Base-by-base conservation (phyloP, 2,113 vertebrate genomes). In the Myotis brandtii region DNA sequence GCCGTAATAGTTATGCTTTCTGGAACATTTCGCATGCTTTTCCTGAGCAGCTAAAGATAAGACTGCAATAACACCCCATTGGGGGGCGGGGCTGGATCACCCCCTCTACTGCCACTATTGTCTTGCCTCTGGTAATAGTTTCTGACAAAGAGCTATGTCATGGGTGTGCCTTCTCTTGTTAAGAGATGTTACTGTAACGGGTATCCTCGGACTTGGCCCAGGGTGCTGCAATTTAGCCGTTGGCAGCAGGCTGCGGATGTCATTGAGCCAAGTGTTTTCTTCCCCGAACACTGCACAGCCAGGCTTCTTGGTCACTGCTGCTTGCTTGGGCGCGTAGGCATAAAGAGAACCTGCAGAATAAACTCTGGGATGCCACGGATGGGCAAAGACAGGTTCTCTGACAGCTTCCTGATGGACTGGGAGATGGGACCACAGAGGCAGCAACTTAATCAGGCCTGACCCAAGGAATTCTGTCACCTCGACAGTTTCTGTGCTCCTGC, bases 161-260 rank as follows among this genome's bases (percentile, higher is more conserved):
- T 50, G 86, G 89, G 34, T 1, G 7, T 23, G 70, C 12, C 59
- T 48, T 76, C 80, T 93, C 76, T 73, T 90, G 16, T 67, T 83
- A 82, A 85, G 91, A 69, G 34, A 37, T 82, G 72, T 96, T 77
- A 40, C 59, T 82, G 27, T 93, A 92, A 85, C 13, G 77, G 66
- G 64, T 90, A 30, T 86, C 46, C 27, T 86, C 16, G 14, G 17
- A 30, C 54, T 87, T 90, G 92, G 76, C 84, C 54, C 17, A n/a
- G 0, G 5, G 18, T 12, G 8, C 34, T 54, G 30, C 87, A 64
- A 62, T 75, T 79, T 52, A 77, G 62, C 27, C 23, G 10, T 73
- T 88, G 86, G 76, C 18, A 92, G n/a, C 34, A 81, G 82, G 40
- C 30, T 37, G 14, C 0, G 6, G 7, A 37, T 92, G 50, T 23